Conservation (phyloP, 2,113 vertebrate genomes). For the Xyliphius kryptos region DNA sequence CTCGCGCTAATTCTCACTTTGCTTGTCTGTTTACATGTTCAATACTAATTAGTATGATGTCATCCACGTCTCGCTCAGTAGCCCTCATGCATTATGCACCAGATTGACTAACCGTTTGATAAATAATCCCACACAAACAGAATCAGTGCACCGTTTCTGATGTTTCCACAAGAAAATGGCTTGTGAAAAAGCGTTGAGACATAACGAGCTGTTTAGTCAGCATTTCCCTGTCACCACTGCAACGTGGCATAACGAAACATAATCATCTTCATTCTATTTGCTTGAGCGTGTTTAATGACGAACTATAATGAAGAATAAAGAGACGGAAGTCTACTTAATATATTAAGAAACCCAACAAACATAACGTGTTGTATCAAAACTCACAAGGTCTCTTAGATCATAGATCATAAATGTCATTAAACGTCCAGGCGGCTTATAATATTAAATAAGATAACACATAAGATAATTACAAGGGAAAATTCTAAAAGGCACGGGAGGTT, state of each 20-base stretch:
- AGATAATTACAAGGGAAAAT: too few species aligned
- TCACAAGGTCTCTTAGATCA: slow-evolving; percentile 40
- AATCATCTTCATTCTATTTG: slow-evolving; percentile 48
- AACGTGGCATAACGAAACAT: slow-evolving; percentile 2
- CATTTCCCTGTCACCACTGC: background rate
- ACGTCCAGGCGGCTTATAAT: background rate
- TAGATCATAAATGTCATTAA: background rate
- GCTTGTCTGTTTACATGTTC: slow-evolving; percentile 6
- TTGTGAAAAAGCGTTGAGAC: background rate
- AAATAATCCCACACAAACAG: slow-evolving; percentile 54
- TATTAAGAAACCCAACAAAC: slow-evolving; percentile 56
- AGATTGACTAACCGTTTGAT: slow-evolving; percentile 60
- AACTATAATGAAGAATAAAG: slow-evolving; percentile 49
- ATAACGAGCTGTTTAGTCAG: slow-evolving; percentile 27
- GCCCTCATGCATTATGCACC: slow-evolving; percentile 56
- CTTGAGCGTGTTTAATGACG: slow-evolving; percentile 49
- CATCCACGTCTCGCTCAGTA: background rate
- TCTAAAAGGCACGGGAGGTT: too few species aligned
- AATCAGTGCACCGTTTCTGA: slow-evolving; percentile 44
- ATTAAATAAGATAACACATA: background rate
- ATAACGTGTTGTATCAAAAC: slow-evolving; percentile 42
- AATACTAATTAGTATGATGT: slow-evolving; percentile 12
- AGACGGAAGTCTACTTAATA: slow-evolving; percentile 44
- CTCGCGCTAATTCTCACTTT: background rate
- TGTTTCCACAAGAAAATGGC: slow-evolving; percentile 29